phyloP scores from a whole-genome alignment of 1,140 invertebrate species.

The Periplaneta americana region DNA sequence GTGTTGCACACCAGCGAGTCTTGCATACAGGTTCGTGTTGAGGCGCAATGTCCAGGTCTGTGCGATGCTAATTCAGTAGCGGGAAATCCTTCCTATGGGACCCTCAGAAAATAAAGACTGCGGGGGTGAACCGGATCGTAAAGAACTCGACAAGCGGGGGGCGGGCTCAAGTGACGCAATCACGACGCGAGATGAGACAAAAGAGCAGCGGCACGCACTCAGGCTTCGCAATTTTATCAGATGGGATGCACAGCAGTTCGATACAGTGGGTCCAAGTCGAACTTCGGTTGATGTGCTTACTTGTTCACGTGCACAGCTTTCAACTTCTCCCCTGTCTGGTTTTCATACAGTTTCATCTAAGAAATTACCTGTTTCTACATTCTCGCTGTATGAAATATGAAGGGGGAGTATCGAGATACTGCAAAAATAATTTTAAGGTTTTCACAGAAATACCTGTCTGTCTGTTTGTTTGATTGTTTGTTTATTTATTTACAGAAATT shows the following conservation, averaged over 20 bases:
- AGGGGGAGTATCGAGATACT: no score
- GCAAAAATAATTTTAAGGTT: no score
- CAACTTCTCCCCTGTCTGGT: no score
- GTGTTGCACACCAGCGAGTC: not conserved
- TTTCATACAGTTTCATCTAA: no score
- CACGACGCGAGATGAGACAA: not conserved
- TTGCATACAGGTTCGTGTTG: not conserved
- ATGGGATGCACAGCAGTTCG: not conserved
- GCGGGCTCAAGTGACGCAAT: not conserved
- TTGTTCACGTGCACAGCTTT: no score
- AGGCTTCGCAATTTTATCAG: not conserved
- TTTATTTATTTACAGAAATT: no score
- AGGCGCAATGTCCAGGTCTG: not conserved
- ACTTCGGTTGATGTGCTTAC: no score
- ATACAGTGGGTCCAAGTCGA: not conserved
- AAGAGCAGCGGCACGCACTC: not conserved
- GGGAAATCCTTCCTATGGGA: not conserved
- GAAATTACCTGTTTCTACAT: no score
- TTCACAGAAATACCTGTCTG: no score
- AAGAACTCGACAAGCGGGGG: not conserved
- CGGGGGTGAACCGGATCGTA: not conserved
- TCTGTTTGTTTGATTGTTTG: no score
- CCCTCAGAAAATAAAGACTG: not conserved
- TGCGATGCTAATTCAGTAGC: not conserved
- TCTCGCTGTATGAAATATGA: no score